Conservation (phyloP, 64 coral and sea anemone species). For the Anthopleura sola region DNA sequence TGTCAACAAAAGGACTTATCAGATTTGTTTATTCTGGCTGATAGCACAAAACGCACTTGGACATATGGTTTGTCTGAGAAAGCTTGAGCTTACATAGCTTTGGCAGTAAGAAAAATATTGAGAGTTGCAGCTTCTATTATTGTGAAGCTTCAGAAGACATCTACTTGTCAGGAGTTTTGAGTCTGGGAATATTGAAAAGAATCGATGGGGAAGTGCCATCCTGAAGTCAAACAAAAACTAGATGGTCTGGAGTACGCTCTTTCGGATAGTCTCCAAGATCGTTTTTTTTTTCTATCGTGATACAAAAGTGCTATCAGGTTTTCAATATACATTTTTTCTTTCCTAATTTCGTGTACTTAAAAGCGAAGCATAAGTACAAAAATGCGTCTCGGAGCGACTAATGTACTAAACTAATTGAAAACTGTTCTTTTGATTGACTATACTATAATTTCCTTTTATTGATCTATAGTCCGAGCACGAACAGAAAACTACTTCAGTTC, state of each 20-base stretch:
- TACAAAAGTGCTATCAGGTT: background rate
- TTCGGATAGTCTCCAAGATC: background rate
- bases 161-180: background rate
- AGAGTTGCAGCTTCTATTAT: background rate
- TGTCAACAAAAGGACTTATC: conserved; percentile 31
- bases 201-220: background rate
- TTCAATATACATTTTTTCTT: background rate
- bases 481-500: background rate
- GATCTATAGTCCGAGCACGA: background rate
- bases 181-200: background rate
- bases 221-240: background rate
- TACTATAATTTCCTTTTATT: conserved; percentile 20
- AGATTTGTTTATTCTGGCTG: conserved; percentile 35
- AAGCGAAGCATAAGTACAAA: background rate
- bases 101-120: conserved; percentile 1
- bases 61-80: conserved; percentile 22
- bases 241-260: background rate
- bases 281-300: background rate
- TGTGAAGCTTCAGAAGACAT: background rate
- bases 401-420: conserved; percentile 36
- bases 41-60: conserved; percentile 12
- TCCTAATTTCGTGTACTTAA: background rate
- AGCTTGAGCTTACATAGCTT: background rate
- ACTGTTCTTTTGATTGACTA: conserved; percentile 26
- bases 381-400: background rate